Base-by-base conservation (phyloP, 2,888 invertebrate species). In the Epinotia bilunana region DNA sequence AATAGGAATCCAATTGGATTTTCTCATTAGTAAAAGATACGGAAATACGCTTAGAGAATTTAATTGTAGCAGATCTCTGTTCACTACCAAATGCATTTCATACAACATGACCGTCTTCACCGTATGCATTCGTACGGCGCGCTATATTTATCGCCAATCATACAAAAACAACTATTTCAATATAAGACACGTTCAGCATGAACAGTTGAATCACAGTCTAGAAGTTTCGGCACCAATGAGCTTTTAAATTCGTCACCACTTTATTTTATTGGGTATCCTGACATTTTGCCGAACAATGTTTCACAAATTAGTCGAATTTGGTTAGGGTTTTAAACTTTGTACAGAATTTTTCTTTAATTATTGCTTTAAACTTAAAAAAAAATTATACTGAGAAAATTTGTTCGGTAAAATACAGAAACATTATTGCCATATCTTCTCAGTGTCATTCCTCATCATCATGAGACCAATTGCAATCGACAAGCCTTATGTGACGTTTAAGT, bases 201-300 rank as follows among this genome's bases (percentile, higher is more conserved):
- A 93, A 94, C 93, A 92, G 91, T 93, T 92, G 90, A 90, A 94
- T 94, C 93, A 94, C 94, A 93, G 94, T 93, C 92, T 91, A 93
- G 91, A 92, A 93, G 91, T 90, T 93, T 92, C 93, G 92, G 93
- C 93, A 93, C 93, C 93, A 91, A 92, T 92, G 90, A 92, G 90
- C 91, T 90, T 89, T 89, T 92, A 92, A 93, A 92, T 93, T 93
- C 92, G 92, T 92, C 92, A 88, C 90, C 89, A 87, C 83, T 84
- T 84, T 77, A 79, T 78, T 78, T 79, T 84, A 85, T 84, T 86
- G 83, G 83, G 84, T 85, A 85, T 84, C 84, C 83, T 69, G 46
- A 46, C 46, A 60, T 69, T 69, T 68, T 60, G 5, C 53, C 72
- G 18, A 72, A 72, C 72, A 57, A 64, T n/a, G 12, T 63, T 62